Evolutionary conservation across 2,797 vertebrate genomes (phyloP).

Genomic region (Sternarchorhynchus goeldii): DNA sequence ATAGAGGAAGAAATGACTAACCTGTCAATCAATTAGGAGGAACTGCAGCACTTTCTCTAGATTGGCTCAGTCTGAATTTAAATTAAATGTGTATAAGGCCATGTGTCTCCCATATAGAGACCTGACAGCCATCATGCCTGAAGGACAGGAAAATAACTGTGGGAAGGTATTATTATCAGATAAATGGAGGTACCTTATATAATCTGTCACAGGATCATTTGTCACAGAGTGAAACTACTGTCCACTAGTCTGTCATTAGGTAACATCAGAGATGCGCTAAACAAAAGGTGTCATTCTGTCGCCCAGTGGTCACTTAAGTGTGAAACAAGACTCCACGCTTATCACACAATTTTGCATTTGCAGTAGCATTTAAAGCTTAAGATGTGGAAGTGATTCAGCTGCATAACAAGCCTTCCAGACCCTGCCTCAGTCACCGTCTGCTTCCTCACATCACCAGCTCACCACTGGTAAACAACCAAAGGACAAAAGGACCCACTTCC

Average conservation of each 20-base stretch:
- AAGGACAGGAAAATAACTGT: neutral
- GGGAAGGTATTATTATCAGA: neutral
- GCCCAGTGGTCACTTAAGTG: neutral
- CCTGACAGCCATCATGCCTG: neutral
- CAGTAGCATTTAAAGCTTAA: neutral
- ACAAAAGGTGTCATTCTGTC: neutral
- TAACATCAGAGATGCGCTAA: too few relatives aligned
- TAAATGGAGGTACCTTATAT: neutral
- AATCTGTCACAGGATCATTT: conserved; percentile 2
- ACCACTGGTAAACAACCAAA: neutral
- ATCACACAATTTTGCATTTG: neutral
- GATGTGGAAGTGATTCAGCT: neutral
- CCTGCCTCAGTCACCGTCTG: too few relatives aligned
- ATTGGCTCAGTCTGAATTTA: neutral
- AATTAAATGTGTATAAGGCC: neutral
- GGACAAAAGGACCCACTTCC: neutral
- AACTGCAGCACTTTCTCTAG: neutral
- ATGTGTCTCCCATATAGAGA: neutral
- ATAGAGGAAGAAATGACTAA: neutral
- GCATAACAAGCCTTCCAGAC: too few relatives aligned
- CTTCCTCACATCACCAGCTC: neutral
- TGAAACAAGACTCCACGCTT: neutral
- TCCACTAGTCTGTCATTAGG: neutral
- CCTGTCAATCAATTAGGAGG: neutral
- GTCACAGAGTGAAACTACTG: neutral